Conservation (phyloP, 2,888 invertebrate genomes). For the Zygogramma bicolorata region DNA sequence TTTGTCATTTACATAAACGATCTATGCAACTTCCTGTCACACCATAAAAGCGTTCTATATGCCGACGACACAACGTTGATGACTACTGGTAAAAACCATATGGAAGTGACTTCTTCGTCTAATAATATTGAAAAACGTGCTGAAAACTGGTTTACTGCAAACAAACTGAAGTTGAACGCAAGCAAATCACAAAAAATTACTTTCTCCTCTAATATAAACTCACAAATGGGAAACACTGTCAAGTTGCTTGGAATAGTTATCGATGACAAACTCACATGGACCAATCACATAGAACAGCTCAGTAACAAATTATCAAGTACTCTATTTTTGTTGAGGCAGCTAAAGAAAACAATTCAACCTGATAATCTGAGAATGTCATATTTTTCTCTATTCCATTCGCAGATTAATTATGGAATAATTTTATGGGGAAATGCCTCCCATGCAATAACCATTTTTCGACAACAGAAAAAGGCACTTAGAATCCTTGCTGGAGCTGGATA, state of each 20-base stretch:
- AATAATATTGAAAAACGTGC: background rate
- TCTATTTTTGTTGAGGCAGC: too few relatives aligned
- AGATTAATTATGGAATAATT: background rate
- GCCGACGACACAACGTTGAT: background rate
- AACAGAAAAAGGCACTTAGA: background rate
- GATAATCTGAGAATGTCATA: too few relatives aligned
- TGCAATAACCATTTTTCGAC: background rate
- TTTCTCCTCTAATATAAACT: too few relatives aligned
- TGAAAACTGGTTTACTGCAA: too few relatives aligned
- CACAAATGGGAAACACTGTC: background rate
- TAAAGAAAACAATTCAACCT: background rate
- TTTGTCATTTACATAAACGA: background rate
- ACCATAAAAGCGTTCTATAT: background rate
- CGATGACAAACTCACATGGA: background rate
- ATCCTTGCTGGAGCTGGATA: background rate
- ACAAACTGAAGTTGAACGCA: too few relatives aligned
- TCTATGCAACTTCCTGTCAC: background rate
- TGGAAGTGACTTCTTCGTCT: background rate
- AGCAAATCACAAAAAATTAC: too few relatives aligned
- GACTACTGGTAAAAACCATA: background rate
- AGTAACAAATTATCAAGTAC: background rate
- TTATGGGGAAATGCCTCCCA: background rate
- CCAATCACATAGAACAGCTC: background rate
- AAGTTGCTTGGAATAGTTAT: background rate
- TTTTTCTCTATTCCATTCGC: background rate